Conservation (phyloP, 2,888 invertebrate genomes). For the Mongoloraphidia duomilia region DNA sequence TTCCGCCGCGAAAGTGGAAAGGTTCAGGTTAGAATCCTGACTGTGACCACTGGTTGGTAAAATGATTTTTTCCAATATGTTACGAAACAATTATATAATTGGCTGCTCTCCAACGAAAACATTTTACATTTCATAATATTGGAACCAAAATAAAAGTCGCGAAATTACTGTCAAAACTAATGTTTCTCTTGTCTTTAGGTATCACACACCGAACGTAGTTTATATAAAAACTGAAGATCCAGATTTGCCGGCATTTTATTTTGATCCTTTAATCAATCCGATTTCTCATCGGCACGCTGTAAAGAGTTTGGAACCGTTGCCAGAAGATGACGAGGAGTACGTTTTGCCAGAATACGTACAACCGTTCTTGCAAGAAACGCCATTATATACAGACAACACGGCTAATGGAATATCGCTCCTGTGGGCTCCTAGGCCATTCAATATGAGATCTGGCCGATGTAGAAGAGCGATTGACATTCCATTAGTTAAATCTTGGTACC, state of each 20-base stretch:
- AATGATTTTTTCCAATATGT: too few relatives aligned
- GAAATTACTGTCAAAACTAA: background rate
- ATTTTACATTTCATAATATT: slow-evolving; percentile 4
- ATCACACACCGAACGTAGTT: slow-evolving; percentile 97
- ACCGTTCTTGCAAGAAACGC: slow-evolving; percentile 87
- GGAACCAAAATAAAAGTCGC: background rate
- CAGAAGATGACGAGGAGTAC: slow-evolving; percentile 92
- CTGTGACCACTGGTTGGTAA: too few relatives aligned
- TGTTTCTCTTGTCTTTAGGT: slow-evolving; percentile 45
- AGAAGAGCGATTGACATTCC: slow-evolving; percentile 95
- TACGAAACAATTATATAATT: too few relatives aligned
- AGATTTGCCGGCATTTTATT: slow-evolving; percentile 98
- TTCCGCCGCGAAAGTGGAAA: too few relatives aligned
- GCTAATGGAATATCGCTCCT: slow-evolving; percentile 94
- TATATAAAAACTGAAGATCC: slow-evolving; percentile 99
- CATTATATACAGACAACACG: slow-evolving; percentile 95
- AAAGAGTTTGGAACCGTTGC: slow-evolving; percentile 67
- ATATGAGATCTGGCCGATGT: slow-evolving; percentile 85
- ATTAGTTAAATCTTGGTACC: slow-evolving; percentile 93
- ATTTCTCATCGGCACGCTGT: slow-evolving; percentile 89
- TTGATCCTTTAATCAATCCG: slow-evolving; percentile 98
- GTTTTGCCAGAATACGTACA: slow-evolving; percentile 78
- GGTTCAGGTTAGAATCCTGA: too few relatives aligned
- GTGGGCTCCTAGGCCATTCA: slow-evolving; percentile 98
- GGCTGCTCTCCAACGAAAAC: too few relatives aligned